Conservation (phyloP, 2,888 invertebrate genomes). For the Drosophila mayaguana region DNA sequence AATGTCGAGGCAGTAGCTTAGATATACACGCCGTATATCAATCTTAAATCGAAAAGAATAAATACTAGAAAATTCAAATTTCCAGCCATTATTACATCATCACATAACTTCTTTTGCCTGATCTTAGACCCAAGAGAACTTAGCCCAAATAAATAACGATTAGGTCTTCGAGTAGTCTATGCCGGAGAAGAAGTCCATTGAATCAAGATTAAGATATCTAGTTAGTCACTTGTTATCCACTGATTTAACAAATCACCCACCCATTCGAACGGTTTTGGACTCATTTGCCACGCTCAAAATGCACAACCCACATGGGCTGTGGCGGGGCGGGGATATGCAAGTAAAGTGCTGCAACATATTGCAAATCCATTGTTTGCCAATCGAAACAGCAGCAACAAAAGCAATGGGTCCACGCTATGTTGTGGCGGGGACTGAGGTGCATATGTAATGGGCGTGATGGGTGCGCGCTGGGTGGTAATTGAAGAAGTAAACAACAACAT, state of each 20-base stretch:
- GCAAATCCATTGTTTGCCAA: conserved; percentile 61
- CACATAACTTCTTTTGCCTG: not conserved
- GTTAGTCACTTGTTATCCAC: conserved; percentile 3
- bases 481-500: conserved; percentile 54
- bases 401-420: conserved; percentile 40
- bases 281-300: conserved; percentile 26
- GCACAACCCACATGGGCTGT: not conserved
- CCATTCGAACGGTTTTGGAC: conserved; percentile 17
- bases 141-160: not conserved
- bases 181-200: not conserved
- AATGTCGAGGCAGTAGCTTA: not conserved
- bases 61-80: not conserved
- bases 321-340: conserved; percentile 31
- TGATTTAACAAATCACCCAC: not conserved
- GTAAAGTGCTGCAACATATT: conserved; percentile 47
- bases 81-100: not conserved
- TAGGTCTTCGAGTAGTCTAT: not conserved
- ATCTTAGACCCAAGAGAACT: not conserved
- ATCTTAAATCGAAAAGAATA: not conserved
- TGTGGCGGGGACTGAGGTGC: not conserved
- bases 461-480: conserved; percentile 63
- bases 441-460: conserved; percentile 7
- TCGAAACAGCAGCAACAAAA: conserved; percentile 23
- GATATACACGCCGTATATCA: not conserved
- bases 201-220: not conserved